Evolutionary conservation across 2,888 invertebrate species (phyloP).

Genomic region (Chloroclysta siterata): DNA sequence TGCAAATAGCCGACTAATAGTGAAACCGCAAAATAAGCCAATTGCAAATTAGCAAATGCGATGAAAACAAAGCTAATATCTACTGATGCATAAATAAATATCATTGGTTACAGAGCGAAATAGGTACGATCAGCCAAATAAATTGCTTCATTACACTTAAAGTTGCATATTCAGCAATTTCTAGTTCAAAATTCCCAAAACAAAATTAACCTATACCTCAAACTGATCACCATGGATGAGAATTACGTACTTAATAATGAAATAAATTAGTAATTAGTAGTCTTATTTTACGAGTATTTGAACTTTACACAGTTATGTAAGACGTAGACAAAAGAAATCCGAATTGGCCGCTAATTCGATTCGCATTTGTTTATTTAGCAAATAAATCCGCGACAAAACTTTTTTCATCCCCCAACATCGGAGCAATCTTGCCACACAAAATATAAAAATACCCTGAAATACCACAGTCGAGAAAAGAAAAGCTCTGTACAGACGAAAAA

Average conservation of each 20-base stretch:
- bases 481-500: background rate
- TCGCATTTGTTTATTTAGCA: conserved; percentile 39
- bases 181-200: background rate
- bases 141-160: background rate
- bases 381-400: conserved; percentile 37
- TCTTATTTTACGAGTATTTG: background rate
- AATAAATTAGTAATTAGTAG: too few relatives aligned
- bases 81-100: conserved; percentile 36
- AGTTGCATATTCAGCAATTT: background rate
- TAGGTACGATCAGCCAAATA: background rate
- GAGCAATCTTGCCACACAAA: conserved; percentile 14
- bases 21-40: conserved; percentile 14
- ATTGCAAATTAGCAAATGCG: conserved; percentile 26
- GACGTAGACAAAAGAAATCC: conserved; percentile 14
- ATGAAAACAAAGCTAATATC: conserved; percentile 19
- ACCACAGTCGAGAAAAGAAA: conserved; percentile 6
- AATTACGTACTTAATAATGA: too few relatives aligned
- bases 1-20: conserved; percentile 14
- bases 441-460: conserved; percentile 12
- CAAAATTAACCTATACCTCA: too few relatives aligned
- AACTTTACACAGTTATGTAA: background rate
- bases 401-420: conserved; percentile 46
- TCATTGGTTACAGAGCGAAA: conserved; percentile 9
- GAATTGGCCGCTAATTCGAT: conserved; percentile 30
- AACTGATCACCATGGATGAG: too few relatives aligned